Conservation (phyloP, 2,113 vertebrate genomes). For the Romanogobio albipinnatus region DNA sequence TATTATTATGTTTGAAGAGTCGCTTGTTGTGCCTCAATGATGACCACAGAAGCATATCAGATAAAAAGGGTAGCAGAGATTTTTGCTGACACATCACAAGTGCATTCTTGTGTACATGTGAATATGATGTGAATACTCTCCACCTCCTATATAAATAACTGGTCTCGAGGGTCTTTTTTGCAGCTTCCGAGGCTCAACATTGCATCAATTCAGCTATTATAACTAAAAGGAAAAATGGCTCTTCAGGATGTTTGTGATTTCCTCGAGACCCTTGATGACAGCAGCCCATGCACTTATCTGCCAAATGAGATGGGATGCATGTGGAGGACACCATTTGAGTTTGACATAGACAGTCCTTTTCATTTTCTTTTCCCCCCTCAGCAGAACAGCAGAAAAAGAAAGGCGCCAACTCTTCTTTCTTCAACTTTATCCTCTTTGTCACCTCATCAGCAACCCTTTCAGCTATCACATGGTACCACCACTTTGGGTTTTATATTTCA, state of each 20-base stretch:
- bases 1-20: conserved; percentile 56
- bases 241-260: conserved; percentile 80
- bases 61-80: conserved; percentile 57
- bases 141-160: conserved; percentile 38
- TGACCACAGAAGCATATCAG: conserved; percentile 60
- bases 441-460: conserved; percentile 64
- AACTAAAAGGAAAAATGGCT: conserved; percentile 68
- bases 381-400: conserved; percentile 50
- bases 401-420: not conserved
- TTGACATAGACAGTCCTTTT: conserved; percentile 42
- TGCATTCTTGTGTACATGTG: not conserved
- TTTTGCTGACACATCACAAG: conserved; percentile 26
- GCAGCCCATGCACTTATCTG: conserved; percentile 16
- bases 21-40: conserved; percentile 60
- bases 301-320: conserved; percentile 38
- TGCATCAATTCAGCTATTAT: not conserved
- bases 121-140: conserved; percentile 15
- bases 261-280: conserved; percentile 49
- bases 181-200: conserved; percentile 11
- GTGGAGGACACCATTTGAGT: conserved; percentile 32
- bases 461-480: conserved; percentile 80
- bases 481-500: conserved; percentile 83
- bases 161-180: conserved; percentile 8
- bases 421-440: conserved; percentile 7
- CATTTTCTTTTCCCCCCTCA: conserved; percentile 53